Conservation (phyloP, 2,113 vertebrate genomes). For the Grantiella picta region DNA sequence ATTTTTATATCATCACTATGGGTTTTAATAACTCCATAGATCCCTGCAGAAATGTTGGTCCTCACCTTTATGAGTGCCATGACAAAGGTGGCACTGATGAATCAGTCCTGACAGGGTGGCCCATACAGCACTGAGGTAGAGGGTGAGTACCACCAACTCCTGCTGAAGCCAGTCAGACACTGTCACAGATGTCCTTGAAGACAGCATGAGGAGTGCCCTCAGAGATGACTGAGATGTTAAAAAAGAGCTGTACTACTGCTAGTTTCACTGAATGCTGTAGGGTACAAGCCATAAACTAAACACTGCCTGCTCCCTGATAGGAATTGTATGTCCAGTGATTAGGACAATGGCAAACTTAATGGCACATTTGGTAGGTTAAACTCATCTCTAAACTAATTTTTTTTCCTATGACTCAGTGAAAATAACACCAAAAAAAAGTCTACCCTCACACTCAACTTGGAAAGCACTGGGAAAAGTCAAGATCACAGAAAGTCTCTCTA, state of each 20-base stretch:
- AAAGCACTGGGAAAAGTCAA: not conserved
- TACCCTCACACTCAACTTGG: not conserved
- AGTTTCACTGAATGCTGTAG: not conserved
- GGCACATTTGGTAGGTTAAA: not conserved
- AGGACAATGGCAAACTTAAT: not conserved
- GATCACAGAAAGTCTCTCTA: not conserved
- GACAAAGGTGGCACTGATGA: not conserved
- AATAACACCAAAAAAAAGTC: not conserved
- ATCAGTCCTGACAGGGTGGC: not conserved
- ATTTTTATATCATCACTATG: not conserved
- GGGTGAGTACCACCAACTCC: not conserved
- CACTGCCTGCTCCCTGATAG: not conserved
- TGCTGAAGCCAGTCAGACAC: not conserved
- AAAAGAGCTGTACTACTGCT: not conserved
- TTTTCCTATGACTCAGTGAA: not conserved
- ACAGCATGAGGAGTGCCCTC: not conserved
- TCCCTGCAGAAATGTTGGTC: not conserved
- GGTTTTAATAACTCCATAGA: not conserved
- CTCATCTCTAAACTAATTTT: not conserved
- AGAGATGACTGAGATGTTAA: not conserved
- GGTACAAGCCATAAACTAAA: not conserved
- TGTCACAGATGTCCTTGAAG: not conserved
- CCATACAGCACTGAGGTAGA: fast-evolving
- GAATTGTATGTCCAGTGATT: not conserved
- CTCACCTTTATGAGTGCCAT: not conserved